Conservation (phyloP, 2,113 vertebrate genomes). For the Brachypodius melanocephalos region DNA sequence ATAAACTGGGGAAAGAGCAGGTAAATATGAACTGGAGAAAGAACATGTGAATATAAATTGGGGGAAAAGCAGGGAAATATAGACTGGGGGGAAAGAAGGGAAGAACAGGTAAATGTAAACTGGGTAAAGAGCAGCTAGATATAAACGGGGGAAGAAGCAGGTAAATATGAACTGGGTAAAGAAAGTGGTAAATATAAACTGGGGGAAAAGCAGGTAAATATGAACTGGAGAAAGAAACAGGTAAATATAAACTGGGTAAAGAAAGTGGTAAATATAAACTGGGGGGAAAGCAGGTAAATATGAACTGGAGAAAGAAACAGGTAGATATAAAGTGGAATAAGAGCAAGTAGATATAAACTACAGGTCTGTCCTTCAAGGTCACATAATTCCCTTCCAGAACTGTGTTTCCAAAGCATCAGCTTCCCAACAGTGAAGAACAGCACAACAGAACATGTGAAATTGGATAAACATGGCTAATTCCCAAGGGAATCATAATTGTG, state of each 20-base stretch:
- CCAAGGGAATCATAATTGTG: conserved; percentile 17
- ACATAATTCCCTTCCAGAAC: neutral
- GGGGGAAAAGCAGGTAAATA: neutral
- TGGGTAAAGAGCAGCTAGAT: too few species aligned
- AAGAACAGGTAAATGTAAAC: too few species aligned
- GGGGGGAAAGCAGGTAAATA: too few species aligned
- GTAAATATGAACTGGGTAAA: neutral
- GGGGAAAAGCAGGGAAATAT: too few species aligned
- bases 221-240: neutral
- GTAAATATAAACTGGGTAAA: neutral
- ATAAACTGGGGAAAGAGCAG: too few species aligned
- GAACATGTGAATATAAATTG: too few species aligned
- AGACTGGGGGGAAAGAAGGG: too few species aligned
- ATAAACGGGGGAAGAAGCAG: neutral
- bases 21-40: too few species aligned
- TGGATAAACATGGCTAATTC: conserved; percentile 28
- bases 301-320: neutral
- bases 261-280: neutral
- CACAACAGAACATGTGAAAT: neutral
- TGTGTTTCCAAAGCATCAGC: neutral
- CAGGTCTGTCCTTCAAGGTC: neutral
- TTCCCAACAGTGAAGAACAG: neutral
- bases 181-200: neutral
- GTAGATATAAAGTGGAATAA: neutral
- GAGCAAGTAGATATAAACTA: neutral